phyloP scores from a whole-genome alignment of 2,888 invertebrate species.

The Microplitis deprimator region DNA sequence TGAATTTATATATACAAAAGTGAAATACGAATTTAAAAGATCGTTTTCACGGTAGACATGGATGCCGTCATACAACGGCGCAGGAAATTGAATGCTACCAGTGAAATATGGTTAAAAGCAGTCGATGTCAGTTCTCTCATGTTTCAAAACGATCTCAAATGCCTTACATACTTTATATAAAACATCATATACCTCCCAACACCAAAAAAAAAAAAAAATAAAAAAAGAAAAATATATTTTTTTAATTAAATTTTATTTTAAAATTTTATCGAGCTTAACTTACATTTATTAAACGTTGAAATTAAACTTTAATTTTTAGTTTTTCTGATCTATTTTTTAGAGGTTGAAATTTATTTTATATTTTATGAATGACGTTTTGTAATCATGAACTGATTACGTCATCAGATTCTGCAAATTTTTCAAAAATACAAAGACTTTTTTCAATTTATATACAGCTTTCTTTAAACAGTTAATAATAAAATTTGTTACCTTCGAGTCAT shows the following conservation, averaged over 20 bases:
- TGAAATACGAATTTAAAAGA: neutral
- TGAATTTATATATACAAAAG: neutral
- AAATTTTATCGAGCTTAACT: no score
- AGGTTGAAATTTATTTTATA: no score
- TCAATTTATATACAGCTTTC: no score
- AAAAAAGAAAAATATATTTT: neutral
- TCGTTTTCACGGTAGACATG: neutral
- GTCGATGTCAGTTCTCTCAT: slow-evolving; percentile 18
- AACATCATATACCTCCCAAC: no score
- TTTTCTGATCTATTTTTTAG: no score
- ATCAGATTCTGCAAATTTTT: no score
- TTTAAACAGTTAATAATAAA: no score
- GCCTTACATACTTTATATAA: neutral
- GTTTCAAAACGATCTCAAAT: slow-evolving; percentile 35
- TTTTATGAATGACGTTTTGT: no score
- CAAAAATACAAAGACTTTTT: no score
- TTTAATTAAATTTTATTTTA: neutral
- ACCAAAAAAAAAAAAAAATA: no score
- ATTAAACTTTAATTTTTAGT: neutral
- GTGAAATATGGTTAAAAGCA: slow-evolving; percentile 58
- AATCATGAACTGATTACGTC: no score
- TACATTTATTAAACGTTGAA: neutral
- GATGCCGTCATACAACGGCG: slow-evolving; percentile 40
- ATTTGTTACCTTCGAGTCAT: no score
- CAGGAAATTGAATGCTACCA: slow-evolving; percentile 65